phyloP scores from a whole-genome alignment of 1,140 invertebrate species.

The Luehdorfia chinensis region DNA sequence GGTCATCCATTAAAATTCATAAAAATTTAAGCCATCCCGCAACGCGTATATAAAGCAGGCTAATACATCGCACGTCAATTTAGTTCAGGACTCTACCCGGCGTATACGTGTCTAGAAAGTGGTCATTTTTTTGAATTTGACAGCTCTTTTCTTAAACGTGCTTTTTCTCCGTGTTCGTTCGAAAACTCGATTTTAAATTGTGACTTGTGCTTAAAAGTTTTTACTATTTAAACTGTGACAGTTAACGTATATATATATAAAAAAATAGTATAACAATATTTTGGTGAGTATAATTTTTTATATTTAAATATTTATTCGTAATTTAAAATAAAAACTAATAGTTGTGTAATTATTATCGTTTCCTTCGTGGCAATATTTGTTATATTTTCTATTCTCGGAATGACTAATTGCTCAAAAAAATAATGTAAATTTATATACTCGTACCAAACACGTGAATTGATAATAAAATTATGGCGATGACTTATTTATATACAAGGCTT shows the following conservation, averaged over 20 bases:
- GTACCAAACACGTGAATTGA: too few species aligned
- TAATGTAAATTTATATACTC: too few species aligned
- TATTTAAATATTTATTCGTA: too few species aligned
- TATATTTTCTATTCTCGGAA: too few species aligned
- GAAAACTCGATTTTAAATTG: not conserved
- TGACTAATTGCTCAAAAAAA: too few species aligned
- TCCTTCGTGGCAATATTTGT: too few species aligned
- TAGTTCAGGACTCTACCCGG: slow-evolving; percentile 10
- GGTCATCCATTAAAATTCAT: slow-evolving; percentile 4
- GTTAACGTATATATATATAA: not conserved
- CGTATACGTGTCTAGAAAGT: slow-evolving; percentile 9
- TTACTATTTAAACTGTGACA: slow-evolving; percentile 3
- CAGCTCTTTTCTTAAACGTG: slow-evolving; percentile 1
- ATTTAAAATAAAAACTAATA: too few species aligned
- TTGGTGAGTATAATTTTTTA: not conserved
- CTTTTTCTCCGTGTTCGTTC: not conserved
- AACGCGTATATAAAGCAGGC: slow-evolving; percentile 12
- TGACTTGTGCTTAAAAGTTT: slow-evolving; percentile 9
- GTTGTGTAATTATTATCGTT: too few species aligned
- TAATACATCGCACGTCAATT: slow-evolving; percentile 10
- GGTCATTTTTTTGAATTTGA: not conserved
- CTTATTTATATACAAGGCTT: too few species aligned
- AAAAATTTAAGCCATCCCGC: slow-evolving; percentile 10
- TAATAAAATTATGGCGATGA: too few species aligned
- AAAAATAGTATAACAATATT: too few species aligned